These are phyloP conservation scores for Lingula anatina DNA, from an alignment of 2,888 invertebrate genomes.

Conservation along the genomic window DNA sequence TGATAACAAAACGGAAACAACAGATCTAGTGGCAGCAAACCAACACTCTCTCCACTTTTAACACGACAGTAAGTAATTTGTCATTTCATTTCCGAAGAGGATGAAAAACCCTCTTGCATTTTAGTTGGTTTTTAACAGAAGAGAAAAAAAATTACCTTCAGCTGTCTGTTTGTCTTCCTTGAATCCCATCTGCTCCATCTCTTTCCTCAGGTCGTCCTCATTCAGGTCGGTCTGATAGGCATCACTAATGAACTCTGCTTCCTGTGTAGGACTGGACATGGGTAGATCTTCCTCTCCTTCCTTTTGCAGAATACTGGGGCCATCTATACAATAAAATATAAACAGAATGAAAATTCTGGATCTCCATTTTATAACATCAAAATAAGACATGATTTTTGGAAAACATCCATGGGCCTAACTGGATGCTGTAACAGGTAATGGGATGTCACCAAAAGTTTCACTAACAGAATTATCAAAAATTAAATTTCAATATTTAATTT, in stretches of 20 bases:
- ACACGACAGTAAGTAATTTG: neutral
- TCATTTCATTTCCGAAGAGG: neutral
- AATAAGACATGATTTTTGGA: no score
- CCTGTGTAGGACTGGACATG: slow-evolving; percentile 27
- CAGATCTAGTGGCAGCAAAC: neutral
- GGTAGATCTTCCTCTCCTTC: slow-evolving; percentile 25
- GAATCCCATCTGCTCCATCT: slow-evolving; percentile 69
- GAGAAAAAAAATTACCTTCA: neutral
- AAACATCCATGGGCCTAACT: no score
- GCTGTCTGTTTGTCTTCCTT: slow-evolving; percentile 53
- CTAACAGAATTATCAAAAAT: no score
- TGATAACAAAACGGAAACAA: neutral
- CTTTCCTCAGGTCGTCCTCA: slow-evolving; percentile 58
- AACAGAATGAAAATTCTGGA: no score
- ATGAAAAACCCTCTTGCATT: no score
- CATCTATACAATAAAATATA: no score
- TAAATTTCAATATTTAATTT: no score
- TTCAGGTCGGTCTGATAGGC: slow-evolving; percentile 58
- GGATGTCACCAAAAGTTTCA: no score
- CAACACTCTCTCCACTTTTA: neutral
- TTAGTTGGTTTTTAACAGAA: no score
- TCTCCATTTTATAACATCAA: no score
- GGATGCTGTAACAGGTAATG: no score
- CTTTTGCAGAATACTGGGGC: no score
- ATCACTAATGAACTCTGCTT: slow-evolving; percentile 73